Evolutionary conservation across 2,797 vertebrate genomes (phyloP).

Genomic region (Sebastes dallii): DNA sequence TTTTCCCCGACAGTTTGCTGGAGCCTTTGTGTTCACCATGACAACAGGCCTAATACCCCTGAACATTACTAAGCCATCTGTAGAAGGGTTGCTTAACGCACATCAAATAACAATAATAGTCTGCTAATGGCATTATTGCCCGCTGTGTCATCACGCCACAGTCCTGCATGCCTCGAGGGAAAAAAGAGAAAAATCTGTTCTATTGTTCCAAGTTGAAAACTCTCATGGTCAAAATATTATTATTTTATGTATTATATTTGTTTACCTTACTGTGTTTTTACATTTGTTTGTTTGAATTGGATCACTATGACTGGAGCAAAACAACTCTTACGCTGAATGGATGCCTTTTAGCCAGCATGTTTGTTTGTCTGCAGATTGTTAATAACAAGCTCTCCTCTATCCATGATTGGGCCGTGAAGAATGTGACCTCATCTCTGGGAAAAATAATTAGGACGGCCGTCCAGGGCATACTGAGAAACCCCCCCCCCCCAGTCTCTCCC

Average conservation of each 20-base stretch:
- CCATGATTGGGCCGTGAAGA: constrained; percentile 57
- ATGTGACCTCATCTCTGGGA: constrained; percentile 74
- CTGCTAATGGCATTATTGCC: constrained; percentile 72
- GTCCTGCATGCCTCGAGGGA: constrained; percentile 54
- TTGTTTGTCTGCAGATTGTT: constrained; percentile 68
- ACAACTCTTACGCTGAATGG: constrained; percentile 22
- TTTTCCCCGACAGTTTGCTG: constrained; percentile 47
- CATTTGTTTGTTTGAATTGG: constrained; percentile 52
- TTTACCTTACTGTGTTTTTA: constrained; percentile 30
- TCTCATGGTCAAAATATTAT: constrained; percentile 39
- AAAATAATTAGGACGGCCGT: constrained; percentile 71
- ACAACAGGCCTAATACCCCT: constrained; percentile 71
- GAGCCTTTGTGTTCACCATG: constrained; percentile 66
- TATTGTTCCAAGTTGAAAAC: constrained; percentile 48
- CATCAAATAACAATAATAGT: constrained; percentile 75
- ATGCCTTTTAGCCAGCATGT: constrained; percentile 45
- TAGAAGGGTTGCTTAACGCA: constrained; percentile 62
- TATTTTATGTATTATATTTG: constrained; percentile 32
- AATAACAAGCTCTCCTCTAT: constrained; percentile 62
- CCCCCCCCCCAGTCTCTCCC: constrained; percentile 25
- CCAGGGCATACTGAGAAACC: constrained; percentile 40
- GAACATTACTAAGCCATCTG: constrained; percentile 76
- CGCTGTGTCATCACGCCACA: constrained; percentile 71
- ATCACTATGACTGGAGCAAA: constrained; percentile 19
- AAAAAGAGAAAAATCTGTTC: constrained; percentile 44